These are phyloP conservation scores for Adoxophyes honmai DNA, from an alignment of 1,140 invertebrate genomes.

Conservation along the genomic window DNA sequence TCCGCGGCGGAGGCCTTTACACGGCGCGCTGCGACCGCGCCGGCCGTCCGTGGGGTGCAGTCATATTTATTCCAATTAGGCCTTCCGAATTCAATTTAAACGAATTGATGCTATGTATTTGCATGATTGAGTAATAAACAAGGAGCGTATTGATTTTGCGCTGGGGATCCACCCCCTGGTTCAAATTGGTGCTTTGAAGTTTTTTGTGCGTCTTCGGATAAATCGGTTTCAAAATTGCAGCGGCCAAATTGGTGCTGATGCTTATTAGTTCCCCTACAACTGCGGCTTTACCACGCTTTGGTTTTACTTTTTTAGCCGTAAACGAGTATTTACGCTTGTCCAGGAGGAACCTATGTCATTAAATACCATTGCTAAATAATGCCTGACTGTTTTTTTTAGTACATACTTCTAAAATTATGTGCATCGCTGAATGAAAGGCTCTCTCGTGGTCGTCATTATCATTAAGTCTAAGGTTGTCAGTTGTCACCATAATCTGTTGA, in stretches of 20 bases:
- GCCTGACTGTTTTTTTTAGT: no score
- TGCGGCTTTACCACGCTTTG: background rate
- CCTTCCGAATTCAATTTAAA: slow-evolving; percentile 15
- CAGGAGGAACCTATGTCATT: no score
- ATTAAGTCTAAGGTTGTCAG: no score
- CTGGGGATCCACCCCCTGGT: slow-evolving; percentile 9
- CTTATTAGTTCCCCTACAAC: background rate
- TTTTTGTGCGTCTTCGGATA: slow-evolving; percentile 2
- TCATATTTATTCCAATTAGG: slow-evolving; percentile 15
- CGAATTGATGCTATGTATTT: slow-evolving; percentile 16
- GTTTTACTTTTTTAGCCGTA: no score
- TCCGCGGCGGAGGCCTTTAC: slow-evolving; percentile 47
- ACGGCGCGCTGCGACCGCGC: slow-evolving; percentile 32
- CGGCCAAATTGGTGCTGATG: background rate
- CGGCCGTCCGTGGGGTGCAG: slow-evolving; percentile 9
- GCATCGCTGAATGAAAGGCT: no score
- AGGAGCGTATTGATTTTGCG: slow-evolving; percentile 12
- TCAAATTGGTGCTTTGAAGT: slow-evolving; percentile 12
- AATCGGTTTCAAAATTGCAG: no score
- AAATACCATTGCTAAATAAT: no score
- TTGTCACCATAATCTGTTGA: no score
- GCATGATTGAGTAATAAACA: slow-evolving; percentile 16
- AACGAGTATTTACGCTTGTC: no score
- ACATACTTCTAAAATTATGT: no score
- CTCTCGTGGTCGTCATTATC: no score